Conservation (phyloP, 2,888 invertebrate species). For the Pollenia amentaria region DNA sequence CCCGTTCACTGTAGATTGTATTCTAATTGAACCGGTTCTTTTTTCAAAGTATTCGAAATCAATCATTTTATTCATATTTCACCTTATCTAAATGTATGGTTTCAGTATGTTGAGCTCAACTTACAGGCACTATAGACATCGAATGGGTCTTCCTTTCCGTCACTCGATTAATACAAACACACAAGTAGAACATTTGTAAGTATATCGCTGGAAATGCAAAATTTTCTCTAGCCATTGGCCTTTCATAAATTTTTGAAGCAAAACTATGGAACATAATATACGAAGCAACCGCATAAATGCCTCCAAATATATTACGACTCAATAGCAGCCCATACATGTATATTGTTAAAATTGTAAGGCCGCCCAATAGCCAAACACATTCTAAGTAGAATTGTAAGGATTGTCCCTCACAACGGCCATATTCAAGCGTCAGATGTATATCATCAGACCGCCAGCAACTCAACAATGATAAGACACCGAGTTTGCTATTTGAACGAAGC, state of each 20-base stretch:
- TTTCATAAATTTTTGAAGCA: slow-evolving; percentile 93
- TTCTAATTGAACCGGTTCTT: too few species aligned
- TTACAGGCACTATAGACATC: slow-evolving; percentile 61
- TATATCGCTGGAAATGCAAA: slow-evolving; percentile 93
- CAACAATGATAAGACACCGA: slow-evolving; percentile 75
- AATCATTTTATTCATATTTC: neutral
- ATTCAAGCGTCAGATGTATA: slow-evolving; percentile 71
- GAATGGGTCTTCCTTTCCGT: slow-evolving; percentile 77
- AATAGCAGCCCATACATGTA: slow-evolving; percentile 89
- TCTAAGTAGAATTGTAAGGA: slow-evolving; percentile 93
- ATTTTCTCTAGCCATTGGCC: slow-evolving; percentile 93
- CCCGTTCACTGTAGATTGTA: too few species aligned
- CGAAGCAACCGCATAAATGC: slow-evolving; percentile 88
- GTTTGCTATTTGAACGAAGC: slow-evolving; percentile 75
- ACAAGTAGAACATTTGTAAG: slow-evolving; percentile 89
- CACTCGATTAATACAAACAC: slow-evolving; percentile 85
- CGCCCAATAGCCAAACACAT: slow-evolving; percentile 90
- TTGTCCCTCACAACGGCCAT: slow-evolving; percentile 88
- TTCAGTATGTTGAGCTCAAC: slow-evolving; percentile 4
- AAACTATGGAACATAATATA: slow-evolving; percentile 94
- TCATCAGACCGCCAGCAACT: slow-evolving; percentile 76
- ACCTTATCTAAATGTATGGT: neutral
- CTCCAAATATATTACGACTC: slow-evolving; percentile 90
- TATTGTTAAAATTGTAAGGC: slow-evolving; percentile 88
- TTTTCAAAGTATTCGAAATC: neutral